These are phyloP conservation scores for Priocnemis perturbator DNA, from an alignment of 2,888 invertebrate genomes.

Conservation along the genomic window DNA sequence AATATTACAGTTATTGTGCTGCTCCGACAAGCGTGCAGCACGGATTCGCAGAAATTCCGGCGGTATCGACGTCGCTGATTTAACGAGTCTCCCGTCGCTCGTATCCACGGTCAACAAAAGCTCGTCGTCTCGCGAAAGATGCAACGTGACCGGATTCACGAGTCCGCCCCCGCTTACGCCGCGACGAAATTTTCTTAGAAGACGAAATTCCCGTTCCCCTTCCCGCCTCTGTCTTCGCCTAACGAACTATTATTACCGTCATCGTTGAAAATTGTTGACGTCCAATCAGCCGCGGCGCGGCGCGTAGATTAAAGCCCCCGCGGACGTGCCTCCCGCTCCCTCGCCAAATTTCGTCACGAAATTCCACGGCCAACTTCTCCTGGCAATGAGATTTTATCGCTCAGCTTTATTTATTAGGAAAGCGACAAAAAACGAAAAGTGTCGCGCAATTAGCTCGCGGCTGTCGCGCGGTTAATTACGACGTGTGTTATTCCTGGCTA, in stretches of 20 bases:
- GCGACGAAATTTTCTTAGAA: conserved; percentile 41
- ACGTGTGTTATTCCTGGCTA: no score
- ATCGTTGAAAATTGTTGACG: conserved; percentile 16
- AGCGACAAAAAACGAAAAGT: no score
- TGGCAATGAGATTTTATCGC: no score
- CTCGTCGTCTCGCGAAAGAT: conserved; percentile 27
- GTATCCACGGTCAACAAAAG: conserved; percentile 52
- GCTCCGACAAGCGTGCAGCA: background rate
- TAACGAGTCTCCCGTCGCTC: conserved; percentile 52
- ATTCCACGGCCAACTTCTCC: no score
- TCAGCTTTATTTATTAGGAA: no score
- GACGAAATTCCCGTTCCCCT: no score
- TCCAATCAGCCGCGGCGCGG: background rate
- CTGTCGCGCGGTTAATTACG: no score
- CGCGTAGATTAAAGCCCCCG: no score
- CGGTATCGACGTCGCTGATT: conserved; percentile 47
- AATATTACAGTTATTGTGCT: conserved; percentile 34
- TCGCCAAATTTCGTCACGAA: no score
- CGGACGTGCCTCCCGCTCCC: no score
- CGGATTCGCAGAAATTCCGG: background rate
- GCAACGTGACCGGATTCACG: conserved; percentile 48
- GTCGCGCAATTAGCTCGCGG: no score
- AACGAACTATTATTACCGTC: conserved; percentile 34
- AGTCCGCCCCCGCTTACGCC: conserved; percentile 23
- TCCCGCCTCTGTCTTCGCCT: background rate